A percentile compares a stretch with the other conserved stretches of the same genome.
Evolutionary conservation across 2,113 vertebrate genomes (phyloP).

Genomic region (Megaleporinus macrocephalus): DNA sequence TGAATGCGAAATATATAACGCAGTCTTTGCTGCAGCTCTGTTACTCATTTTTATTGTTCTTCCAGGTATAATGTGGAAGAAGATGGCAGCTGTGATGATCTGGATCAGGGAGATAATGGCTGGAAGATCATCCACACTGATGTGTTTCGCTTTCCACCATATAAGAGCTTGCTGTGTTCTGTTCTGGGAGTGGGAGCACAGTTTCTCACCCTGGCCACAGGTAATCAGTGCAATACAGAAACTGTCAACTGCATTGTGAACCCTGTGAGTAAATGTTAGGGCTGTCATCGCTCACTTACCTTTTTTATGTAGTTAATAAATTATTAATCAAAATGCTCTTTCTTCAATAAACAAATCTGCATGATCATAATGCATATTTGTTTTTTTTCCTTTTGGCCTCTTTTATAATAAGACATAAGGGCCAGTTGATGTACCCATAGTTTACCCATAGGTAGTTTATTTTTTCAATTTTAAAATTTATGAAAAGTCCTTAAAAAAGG

Average conservation of each 20-base stretch:
- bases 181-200: constrained; percentile 89
- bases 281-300: no score
- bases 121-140: constrained; percentile 96
- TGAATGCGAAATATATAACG: neutral
- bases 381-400: no score
- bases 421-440: no score
- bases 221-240: constrained; percentile 61
- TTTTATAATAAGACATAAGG: no score
- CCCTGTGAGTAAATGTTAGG: no score
- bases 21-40: neutral
- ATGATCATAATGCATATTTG: no score
- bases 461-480: no score
- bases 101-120: constrained; percentile 92
- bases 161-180: constrained; percentile 87
- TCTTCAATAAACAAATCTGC: no score
- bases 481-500: no score
- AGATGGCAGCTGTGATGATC: constrained; percentile 86
- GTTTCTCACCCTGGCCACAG: constrained; percentile 90
- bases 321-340: no score
- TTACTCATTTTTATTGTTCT: neutral
- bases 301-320: no score
- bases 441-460: no score
- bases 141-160: constrained; percentile 90
- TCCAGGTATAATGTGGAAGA: constrained; percentile 88
- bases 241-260: neutral